Base-by-base conservation (phyloP, 2,888 invertebrate genomes). In the Thymelicus lineola region DNA sequence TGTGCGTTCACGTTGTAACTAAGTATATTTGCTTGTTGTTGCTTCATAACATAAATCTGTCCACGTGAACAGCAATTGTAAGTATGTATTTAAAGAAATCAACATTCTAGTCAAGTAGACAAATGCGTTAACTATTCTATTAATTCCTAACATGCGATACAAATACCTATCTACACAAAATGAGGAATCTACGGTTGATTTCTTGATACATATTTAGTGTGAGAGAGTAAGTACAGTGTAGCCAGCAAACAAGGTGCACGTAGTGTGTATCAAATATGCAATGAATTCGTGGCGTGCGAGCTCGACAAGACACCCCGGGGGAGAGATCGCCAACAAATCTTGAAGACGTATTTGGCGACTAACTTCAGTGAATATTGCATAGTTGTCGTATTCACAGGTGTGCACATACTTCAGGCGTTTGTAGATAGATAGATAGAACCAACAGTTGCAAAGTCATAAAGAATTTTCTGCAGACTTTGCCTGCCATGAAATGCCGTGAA, bases 181-280 rank as follows among this genome's bases (percentile, higher is more conserved):
- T 20, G 14, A 67, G 60, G 17, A 20, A 50, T 7, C 17, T 17
- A 48, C 45, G 46, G 46, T 28, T 64, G 60, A 67, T 67, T 61
- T 67, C 60, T 50, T 61, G 36, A 55, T 68, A 46, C 61, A 68
- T 68, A 68, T 68, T 68, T 68, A 68, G 55, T 7, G 62, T 62
- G 55, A 62, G 62, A 68, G 55, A 67, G 46, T 68, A 62, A 67
- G 46, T 68, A 62, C 62, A 62, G 68, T 68, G 46, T 66, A 59
- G 36, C 42, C 28, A 38, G 61, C 61, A 62, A 68, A 68, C 68
- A 62, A 20, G 45, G 53, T 61, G 38, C 67, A 55, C 45, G 68
- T 62, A 20, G 55, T 67, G 61, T 62, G 46, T 57, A 68, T 68
- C 55, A 68, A 62, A 68, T 68, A 68, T 68, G 62, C 68, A 70